phyloP scores from a whole-genome alignment of 2,797 vertebrate species.

The Megalops cyprinoides region DNA sequence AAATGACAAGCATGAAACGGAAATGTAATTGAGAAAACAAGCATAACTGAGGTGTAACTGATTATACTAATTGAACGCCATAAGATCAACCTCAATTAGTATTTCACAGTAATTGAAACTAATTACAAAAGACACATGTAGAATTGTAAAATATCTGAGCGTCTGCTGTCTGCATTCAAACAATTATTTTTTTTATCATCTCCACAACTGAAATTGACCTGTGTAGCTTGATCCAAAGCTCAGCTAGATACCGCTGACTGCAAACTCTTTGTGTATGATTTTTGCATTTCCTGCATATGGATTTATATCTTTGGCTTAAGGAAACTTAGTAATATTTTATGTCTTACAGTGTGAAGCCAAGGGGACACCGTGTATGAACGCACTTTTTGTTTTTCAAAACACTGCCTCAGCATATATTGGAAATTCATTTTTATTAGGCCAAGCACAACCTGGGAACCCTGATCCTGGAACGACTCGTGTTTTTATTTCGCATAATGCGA shows the following conservation, averaged over 20 bases:
- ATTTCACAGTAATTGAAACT: slow-evolving; percentile 77
- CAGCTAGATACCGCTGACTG: not conserved
- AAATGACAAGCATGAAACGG: slow-evolving; percentile 77
- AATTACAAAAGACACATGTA: slow-evolving; percentile 67
- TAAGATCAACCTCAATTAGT: slow-evolving; percentile 83
- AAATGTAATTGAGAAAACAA: slow-evolving; percentile 62
- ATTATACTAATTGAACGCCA: slow-evolving; percentile 82
- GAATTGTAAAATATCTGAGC: not conserved
- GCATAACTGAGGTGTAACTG: slow-evolving; percentile 74
- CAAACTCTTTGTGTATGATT: slow-evolving; percentile 16
- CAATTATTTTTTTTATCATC: not conserved
- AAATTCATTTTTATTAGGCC: slow-evolving; percentile 28
- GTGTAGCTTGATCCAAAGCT: not conserved
- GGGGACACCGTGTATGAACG: slow-evolving; percentile 11
- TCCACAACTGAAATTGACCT: not conserved
- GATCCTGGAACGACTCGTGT: slow-evolving; percentile 28
- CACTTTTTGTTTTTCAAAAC: slow-evolving; percentile 21
- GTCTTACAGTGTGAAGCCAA: slow-evolving; percentile 9
- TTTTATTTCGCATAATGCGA: slow-evolving; percentile 21
- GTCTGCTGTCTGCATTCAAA: not conserved
- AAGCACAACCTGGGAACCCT: slow-evolving; percentile 18
- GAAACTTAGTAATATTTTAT: slow-evolving; percentile 28
- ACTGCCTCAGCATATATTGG: slow-evolving; percentile 36
- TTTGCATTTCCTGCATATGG: slow-evolving; percentile 12
- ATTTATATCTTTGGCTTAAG: slow-evolving; percentile 31